Evolutionary conservation across 2,888 invertebrate genomes (phyloP).

Genomic region (Drosophila nr. fundita): DNA sequence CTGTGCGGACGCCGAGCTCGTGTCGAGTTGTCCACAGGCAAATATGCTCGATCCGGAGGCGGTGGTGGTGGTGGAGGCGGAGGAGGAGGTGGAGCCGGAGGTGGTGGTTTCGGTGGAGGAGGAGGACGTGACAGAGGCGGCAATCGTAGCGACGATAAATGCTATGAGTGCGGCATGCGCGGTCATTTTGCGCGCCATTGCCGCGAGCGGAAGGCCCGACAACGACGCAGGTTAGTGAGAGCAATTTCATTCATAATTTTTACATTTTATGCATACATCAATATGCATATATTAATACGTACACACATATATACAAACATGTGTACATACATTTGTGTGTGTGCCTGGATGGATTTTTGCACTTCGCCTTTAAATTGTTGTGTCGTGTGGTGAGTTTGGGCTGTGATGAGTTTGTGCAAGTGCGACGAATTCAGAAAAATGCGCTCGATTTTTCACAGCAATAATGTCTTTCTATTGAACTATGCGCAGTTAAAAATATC

Average conservation of each 20-base stretch:
- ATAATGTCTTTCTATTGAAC: background rate
- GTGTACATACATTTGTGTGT: slow-evolving; percentile 11
- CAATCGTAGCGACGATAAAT: slow-evolving; percentile 90
- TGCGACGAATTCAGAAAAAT: slow-evolving; percentile 27
- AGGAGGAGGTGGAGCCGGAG: slow-evolving; percentile 53
- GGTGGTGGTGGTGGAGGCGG: slow-evolving; percentile 86
- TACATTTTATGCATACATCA: slow-evolving; percentile 19
- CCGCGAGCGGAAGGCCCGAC: slow-evolving; percentile 87
- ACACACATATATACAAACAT: slow-evolving; percentile 9
- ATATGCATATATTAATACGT: slow-evolving; percentile 41
- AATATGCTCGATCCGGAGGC: slow-evolving; percentile 85
- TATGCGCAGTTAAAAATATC: no score
- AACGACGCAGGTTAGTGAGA: slow-evolving; percentile 86
- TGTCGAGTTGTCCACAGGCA: slow-evolving; percentile 96
- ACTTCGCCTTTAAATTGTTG: slow-evolving; percentile 59
- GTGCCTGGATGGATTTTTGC: slow-evolving; percentile 21
- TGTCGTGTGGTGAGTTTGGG: slow-evolving; percentile 52
- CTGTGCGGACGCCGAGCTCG: slow-evolving; percentile 95
- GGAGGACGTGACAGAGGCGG: slow-evolving; percentile 86
- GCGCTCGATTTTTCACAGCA: slow-evolving; percentile 28
- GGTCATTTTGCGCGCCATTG: slow-evolving; percentile 98
- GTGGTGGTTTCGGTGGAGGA: slow-evolving; percentile 85
- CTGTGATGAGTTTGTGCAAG: slow-evolving; percentile 40
- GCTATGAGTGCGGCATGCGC: slow-evolving; percentile 97
- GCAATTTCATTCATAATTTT: slow-evolving; percentile 61